Conservation (phyloP, 2,797 vertebrate genomes). For the Poeciliopsis paucimaculata region DNA sequence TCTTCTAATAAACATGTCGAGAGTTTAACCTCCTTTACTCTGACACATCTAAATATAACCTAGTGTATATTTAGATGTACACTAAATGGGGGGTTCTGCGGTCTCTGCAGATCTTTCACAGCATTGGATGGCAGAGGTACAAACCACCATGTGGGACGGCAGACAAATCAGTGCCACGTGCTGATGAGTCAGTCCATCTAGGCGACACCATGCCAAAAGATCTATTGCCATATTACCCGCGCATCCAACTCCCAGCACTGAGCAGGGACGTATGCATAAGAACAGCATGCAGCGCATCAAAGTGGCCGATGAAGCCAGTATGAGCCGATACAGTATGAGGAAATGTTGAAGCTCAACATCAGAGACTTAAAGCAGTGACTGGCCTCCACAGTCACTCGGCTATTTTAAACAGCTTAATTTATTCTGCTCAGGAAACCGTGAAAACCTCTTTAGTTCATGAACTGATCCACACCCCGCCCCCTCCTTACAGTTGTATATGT, state of each 20-base stretch:
- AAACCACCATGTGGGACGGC: slow-evolving; percentile 14
- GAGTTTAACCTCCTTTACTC: neutral
- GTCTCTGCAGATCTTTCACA: neutral
- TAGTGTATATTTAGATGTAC: neutral
- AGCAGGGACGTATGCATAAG: neutral
- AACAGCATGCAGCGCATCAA: neutral
- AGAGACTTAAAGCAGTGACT: neutral
- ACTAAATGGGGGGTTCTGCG: neutral
- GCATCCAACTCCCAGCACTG: neutral
- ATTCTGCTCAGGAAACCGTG: neutral
- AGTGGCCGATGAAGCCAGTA: neutral
- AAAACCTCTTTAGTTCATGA: neutral
- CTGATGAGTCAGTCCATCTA: slow-evolving; percentile 33
- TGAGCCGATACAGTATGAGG: neutral
- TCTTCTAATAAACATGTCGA: neutral
- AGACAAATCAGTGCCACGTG: slow-evolving; percentile 5
- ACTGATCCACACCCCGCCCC: neutral
- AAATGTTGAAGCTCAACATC: neutral
- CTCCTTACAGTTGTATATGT: neutral
- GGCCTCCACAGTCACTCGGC: neutral
- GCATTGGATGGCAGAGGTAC: neutral
- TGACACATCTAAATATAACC: neutral
- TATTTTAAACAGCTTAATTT: neutral
- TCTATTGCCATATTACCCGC: neutral
- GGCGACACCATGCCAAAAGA: slow-evolving; percentile 36